Evolutionary conservation across 1,140 invertebrate genomes (phyloP).

Genomic region (Heliconius melpomene): DNA sequence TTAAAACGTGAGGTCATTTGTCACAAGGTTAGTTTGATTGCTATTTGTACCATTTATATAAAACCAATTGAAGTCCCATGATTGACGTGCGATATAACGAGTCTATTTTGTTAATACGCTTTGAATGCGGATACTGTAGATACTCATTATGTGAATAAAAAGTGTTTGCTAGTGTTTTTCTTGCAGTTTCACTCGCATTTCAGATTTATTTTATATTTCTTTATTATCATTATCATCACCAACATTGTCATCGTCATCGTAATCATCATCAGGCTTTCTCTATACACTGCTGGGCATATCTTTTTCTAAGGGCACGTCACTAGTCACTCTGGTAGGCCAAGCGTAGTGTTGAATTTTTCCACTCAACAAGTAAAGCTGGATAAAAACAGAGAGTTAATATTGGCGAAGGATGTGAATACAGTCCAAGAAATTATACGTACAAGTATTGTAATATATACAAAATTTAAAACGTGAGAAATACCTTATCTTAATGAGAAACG

Average conservation of each 20-base stretch:
- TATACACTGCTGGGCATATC: too few species aligned
- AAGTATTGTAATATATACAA: neutral
- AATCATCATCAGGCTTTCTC: too few species aligned
- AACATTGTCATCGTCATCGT: too few species aligned
- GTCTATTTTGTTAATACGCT: slow-evolving; percentile 61
- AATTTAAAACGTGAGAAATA: slow-evolving; percentile 11
- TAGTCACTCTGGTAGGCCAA: neutral
- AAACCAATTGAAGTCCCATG: slow-evolving; percentile 59
- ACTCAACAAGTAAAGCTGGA: neutral
- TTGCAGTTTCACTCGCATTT: neutral
- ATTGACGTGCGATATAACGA: slow-evolving; percentile 70
- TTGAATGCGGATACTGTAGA: slow-evolving; percentile 45
- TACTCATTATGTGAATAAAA: neutral
- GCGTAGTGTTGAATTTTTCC: neutral
- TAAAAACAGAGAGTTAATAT: too few species aligned
- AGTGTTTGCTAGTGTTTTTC: neutral
- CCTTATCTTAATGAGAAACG: slow-evolving; percentile 17
- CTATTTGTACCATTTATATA: slow-evolving; percentile 74
- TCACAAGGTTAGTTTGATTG: slow-evolving; percentile 66
- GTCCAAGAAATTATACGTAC: too few species aligned
- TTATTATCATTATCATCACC: too few species aligned
- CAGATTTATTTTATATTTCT: neutral
- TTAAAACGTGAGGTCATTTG: slow-evolving; percentile 45
- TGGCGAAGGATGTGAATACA: too few species aligned
- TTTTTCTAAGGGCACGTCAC: too few species aligned